A percentile compares a stretch with the other conserved stretches of the same genome.
Evolutionary conservation across 2,888 invertebrate genomes (phyloP).

Genomic region (Sesia bembeciformis): DNA sequence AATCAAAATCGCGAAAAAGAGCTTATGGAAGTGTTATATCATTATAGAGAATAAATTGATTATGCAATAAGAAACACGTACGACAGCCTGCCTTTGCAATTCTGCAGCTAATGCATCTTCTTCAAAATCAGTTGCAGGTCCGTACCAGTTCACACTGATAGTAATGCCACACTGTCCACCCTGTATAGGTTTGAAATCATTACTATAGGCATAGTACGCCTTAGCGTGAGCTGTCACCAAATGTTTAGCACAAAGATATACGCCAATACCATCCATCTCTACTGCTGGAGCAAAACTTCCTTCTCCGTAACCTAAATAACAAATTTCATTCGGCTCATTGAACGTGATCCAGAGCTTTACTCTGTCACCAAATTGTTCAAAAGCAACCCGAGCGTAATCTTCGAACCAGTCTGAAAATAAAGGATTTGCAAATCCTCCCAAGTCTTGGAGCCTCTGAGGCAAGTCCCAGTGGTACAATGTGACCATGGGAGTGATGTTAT

Average conservation of each 20-base stretch:
- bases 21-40: background rate
- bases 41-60: background rate
- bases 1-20: no score
- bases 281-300: constrained; percentile 39
- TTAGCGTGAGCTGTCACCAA: constrained; percentile 72
- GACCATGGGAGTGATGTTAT: constrained; percentile 72
- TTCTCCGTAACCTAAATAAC: constrained; percentile 43
- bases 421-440: constrained; percentile 77
- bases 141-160: constrained; percentile 57
- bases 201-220: constrained; percentile 51
- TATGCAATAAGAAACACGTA: background rate
- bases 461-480: constrained; percentile 79
- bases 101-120: constrained; percentile 48
- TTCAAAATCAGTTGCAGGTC: constrained; percentile 52
- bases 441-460: constrained; percentile 64
- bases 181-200: constrained; percentile 26
- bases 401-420: constrained; percentile 67
- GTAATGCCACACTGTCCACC: constrained; percentile 42
- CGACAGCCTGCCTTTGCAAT: background rate
- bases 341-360: constrained; percentile 74
- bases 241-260: constrained; percentile 73
- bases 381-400: constrained; percentile 70
- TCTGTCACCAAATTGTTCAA: constrained; percentile 56
- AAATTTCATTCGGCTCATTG: constrained; percentile 68
- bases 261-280: constrained; percentile 47